Evolutionary conservation across 2,888 invertebrate species (phyloP), one percentile per base, ranked within the genome.

Genomic region (Idaea aversata): DNA sequence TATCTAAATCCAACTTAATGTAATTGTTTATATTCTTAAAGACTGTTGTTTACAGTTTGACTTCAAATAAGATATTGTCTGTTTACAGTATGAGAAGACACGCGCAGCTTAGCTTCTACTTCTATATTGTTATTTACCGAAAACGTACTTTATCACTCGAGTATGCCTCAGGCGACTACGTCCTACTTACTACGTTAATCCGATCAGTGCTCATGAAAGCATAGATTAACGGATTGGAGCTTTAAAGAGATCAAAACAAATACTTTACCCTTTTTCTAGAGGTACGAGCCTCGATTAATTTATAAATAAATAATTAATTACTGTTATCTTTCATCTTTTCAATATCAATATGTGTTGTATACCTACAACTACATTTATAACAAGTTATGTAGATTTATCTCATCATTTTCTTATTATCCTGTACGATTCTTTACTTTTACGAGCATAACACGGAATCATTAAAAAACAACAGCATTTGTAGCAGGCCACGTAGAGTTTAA

Each of bases 141-240:
- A 10, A 47, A 47, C 0, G 47, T 47, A 47, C 47, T 47, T 47
- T 47, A 47, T 47, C 47, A 47, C 10, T 47, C 47, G 47, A 13
- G 13, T 47, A 13, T 47, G 47, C 47, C 47, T 47, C 47, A 47
- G 47, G 47, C 47, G 47, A 47, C 47, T 6, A 47, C 47, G 47
- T 47, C 13, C 47, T 47, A 47, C 36, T 36, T 36, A 36, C 47
- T 47, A 65, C 64, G 67, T 68, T 70, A 65, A 70, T 70, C 70
- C 67, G 70, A 71, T 74, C 70, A 72, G 71, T 77, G 73, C 70
- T 75, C 72, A 76, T 75, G 76, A 78, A 73, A 75, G 74, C 77
- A 70, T 77, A 76, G 75, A 79, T 82, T 81, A 85, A 80, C 81
- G 75, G 75, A 79, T 77, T 76, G 71, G 72, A 73, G 73, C 71